Evolutionary conservation across 2,113 vertebrate genomes (phyloP), one percentile per base, ranked within the genome.

Genomic region (Tragelaphus buxtoni): DNA sequence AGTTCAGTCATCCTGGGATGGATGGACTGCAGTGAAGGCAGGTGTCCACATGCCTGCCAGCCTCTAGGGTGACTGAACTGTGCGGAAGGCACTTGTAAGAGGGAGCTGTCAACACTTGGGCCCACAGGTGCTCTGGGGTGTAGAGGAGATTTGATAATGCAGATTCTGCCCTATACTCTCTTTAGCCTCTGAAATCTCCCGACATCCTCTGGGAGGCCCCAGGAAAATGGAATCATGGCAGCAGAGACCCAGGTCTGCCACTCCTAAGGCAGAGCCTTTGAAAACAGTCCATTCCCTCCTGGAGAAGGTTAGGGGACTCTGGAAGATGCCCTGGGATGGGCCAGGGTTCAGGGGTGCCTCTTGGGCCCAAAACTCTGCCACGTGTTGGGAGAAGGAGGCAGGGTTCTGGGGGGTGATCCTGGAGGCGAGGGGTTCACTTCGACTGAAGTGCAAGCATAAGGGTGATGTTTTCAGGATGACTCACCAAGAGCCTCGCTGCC

Each of bases 371-470:
- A 20, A 55, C 49, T 74, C 32, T 26, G 6, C 45, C 30, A 56
- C 30, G 0, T 90, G 55, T 92, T 10, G 22, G 74, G 74, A 91
- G 53, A 69, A 55, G 16, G 72, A 30, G 51, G 39, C 30, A 65
- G 18, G 5, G 22, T 35, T 83, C 61, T 92, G 47, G 13, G 61
- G 61, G 28, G 32, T 3, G 1, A 30, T 60, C n/a, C 28, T 45
- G 30, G 47, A 20, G 63, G 80, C 5, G 3, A 88, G 58, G 5
- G 11, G 9, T 63, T 20, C 74, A 35, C 56, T 39, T 80, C 2
- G 1, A 3, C 51, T 11, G 39, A 13, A 24, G 8, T 56, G 9
- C 14, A 58, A 8, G 8, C 18, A 0, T 53, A 24, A 32, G 58
- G 69, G 47, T 20, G 22, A 11, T 24, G 14, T 30, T 12, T 74